phyloP scores from a whole-genome alignment of 2,797 vertebrate genomes.

The Acropternis orthonyx region DNA sequence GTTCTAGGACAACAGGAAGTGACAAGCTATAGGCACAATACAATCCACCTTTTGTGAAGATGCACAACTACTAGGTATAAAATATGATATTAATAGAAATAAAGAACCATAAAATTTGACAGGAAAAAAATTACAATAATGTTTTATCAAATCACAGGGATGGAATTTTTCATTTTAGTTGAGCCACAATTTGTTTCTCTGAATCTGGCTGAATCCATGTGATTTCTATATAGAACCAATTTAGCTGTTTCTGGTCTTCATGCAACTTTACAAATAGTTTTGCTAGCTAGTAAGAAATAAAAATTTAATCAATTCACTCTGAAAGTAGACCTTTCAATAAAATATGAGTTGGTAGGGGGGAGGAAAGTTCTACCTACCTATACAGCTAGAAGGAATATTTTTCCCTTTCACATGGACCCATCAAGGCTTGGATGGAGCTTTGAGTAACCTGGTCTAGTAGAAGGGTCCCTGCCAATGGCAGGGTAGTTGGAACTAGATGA shows the following conservation, averaged over 20 bases:
- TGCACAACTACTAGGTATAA: background rate
- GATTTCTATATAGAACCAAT: background rate
- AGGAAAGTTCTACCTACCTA: background rate
- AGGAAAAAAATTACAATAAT: background rate
- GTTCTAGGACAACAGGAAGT: background rate
- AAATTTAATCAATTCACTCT: background rate
- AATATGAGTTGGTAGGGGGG: rapidly evolving
- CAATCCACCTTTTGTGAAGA: background rate
- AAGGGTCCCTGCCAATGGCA: background rate
- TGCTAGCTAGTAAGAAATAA: background rate
- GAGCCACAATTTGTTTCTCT: background rate
- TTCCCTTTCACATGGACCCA: background rate
- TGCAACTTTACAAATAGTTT: background rate
- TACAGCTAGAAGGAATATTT: background rate
- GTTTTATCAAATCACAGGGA: background rate
- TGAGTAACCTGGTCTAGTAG: background rate
- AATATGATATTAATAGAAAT: background rate
- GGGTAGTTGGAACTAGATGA: background rate
- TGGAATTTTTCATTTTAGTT: background rate
- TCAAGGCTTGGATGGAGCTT: background rate
- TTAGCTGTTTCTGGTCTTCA: background rate
- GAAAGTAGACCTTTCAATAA: background rate
- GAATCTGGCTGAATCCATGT: background rate
- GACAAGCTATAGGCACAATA: background rate
- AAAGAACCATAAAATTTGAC: background rate